Conservation (phyloP, 2,888 invertebrate genomes). For the Harpalus rufipes region DNA sequence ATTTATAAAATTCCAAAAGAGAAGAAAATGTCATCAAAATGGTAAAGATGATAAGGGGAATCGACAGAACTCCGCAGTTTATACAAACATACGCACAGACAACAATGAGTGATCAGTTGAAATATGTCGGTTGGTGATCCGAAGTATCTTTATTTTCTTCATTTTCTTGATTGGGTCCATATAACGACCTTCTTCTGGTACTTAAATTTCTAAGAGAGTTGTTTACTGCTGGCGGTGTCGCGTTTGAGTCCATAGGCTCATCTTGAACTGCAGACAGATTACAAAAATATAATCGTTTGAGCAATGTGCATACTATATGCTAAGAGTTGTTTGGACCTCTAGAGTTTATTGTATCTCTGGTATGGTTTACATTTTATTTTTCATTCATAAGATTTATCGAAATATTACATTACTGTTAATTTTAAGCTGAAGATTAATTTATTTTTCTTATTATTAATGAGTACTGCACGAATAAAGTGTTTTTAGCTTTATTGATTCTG, state of each 20-base stretch:
- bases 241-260: conserved; percentile 3
- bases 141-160: background rate
- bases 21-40: no score
- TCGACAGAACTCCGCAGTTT: no score
- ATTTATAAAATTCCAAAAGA: background rate
- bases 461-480: no score
- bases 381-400: no score
- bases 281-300: background rate
- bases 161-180: background rate
- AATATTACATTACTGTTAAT: no score
- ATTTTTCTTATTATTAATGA: background rate
- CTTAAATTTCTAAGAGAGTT: background rate
- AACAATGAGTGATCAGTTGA: background rate
- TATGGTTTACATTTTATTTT: no score
- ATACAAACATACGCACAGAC: no score
- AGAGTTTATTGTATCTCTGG: no score
- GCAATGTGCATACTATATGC: no score
- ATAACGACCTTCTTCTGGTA: background rate
- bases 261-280: background rate
- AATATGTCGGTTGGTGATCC: conserved; percentile 5
- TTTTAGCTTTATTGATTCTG: no score
- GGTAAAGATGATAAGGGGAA: no score
- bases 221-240: background rate
- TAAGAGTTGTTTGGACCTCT: no score
- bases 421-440: background rate